These are phyloP conservation scores for Scomber scombrus DNA, from an alignment of 2,113 vertebrate genomes.

Conservation along the genomic window DNA sequence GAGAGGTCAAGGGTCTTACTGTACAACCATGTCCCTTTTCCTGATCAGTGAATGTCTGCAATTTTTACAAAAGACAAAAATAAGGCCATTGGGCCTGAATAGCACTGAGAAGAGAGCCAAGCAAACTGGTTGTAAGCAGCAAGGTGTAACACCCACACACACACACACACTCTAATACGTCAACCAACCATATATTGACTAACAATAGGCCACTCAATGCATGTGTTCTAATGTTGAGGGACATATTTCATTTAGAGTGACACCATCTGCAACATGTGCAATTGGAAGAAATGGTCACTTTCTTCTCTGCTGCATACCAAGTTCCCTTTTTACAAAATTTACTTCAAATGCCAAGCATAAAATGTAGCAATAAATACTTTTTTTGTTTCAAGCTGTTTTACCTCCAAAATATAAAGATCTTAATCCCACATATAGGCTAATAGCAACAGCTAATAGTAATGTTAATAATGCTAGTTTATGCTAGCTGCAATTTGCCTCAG, in stretches of 20 bases:
- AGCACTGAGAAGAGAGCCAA: not conserved
- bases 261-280: not conserved
- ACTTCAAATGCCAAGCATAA: not conserved
- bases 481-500: no score
- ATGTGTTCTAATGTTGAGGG: not conserved
- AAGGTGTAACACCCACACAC: not conserved
- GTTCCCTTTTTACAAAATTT: not conserved
- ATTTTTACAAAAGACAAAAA: slow-evolving; percentile 27
- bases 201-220: not conserved
- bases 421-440: no score
- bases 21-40: slow-evolving; percentile 1
- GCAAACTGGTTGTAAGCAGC: not conserved
- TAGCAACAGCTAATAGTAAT: no score
- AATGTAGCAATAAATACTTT: no score
- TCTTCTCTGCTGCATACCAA: no score
- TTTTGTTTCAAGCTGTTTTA: no score
- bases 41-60: slow-evolving; percentile 31
- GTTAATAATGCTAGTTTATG: no score
- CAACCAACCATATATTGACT: not conserved
- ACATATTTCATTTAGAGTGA: not conserved
- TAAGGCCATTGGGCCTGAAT: not conserved
- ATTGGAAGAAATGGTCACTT: no score
- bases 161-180: not conserved
- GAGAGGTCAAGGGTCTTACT: slow-evolving; percentile 16
- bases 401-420: no score